Base-by-base conservation (phyloP, 2,888 invertebrate species). In the Apamea crenata region DNA sequence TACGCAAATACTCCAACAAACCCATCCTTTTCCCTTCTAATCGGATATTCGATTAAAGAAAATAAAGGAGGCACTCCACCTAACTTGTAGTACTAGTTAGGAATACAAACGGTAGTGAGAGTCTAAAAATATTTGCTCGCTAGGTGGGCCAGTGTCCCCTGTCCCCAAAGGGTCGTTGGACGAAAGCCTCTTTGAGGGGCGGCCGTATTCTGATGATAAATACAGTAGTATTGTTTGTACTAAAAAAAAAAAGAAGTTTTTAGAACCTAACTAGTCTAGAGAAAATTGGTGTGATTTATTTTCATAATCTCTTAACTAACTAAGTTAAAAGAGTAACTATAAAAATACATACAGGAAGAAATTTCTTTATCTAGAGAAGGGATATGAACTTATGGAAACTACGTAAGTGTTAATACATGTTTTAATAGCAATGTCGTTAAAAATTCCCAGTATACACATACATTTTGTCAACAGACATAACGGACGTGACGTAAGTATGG, bases 61-160 rank as follows among this genome's bases (percentile, higher is more conserved):
- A 78, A 83, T 78, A 88, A 83, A 87, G 63, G 71, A 66, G 40
- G 47, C 77, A 84, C 80, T 87, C 21, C 18, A 78, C 78, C 73
- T 80, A 73, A 85, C 74, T 78, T 81, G 79, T 75, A 83, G 84
- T 74, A 74, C 81, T 88, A 87, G 88, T 90, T 90, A 90, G 82
- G 84, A 88, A 90, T 82, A 88, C 91, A 93, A 89, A 91, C 87
- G 89, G 87, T 83, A 86, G 85, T 84, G 86, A 88, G 91, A 89
- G 89, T 91, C 87, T 81, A 89, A 89, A 91, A 91, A 93, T 91
- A 92, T 93, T 93, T 93, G 89, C 90, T 74, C 85, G 87, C 85
- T 86, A 83, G 85, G 86, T 85, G 83, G 85, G 88, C 88, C 82
- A 82, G 84, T 86, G 87, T 86, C 85, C 88, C 86, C 81, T 56